Percentiles rank a stretch among this genome's conserved stretches.
These are phyloP conservation scores for Bellardia bayeri DNA, from an alignment of 2,888 invertebrate species.

Conservation along the genomic window DNA sequence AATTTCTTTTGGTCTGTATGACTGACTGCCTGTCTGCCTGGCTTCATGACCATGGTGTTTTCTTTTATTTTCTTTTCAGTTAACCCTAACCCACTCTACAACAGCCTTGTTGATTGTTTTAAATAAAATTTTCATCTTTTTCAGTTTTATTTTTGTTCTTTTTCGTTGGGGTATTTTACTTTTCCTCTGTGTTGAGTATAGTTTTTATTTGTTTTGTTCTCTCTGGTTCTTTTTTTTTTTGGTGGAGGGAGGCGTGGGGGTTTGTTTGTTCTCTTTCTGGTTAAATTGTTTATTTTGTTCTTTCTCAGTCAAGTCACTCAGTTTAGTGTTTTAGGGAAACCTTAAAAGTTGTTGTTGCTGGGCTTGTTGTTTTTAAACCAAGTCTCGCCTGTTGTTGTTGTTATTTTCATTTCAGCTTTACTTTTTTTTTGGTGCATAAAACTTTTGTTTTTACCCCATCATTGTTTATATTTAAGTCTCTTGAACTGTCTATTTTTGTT, in stretches of 20 bases:
- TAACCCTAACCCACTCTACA: constrained; percentile 71
- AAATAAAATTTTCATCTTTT: constrained; percentile 41
- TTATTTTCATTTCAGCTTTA: constrained; percentile 3
- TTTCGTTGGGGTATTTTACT: not conserved
- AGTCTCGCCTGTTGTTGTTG: constrained; percentile 47
- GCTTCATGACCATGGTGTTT: constrained; percentile 43
- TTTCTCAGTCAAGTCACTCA: constrained; percentile 11
- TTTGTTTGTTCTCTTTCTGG: constrained; percentile 26
- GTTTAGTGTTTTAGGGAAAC: constrained; percentile 32
- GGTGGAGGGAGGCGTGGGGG: too few relatives aligned
- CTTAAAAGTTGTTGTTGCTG: constrained; percentile 61
- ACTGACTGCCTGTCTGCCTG: not conserved
- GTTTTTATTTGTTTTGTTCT: not conserved
- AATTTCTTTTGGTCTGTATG: constrained; percentile 1
- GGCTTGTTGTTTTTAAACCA: constrained; percentile 3
- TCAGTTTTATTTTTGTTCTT: constrained; percentile 24
- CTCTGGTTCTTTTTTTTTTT: constrained; percentile 5
- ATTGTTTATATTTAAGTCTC: constrained; percentile 39
- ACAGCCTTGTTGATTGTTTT: constrained; percentile 67
- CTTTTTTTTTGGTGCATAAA: not conserved
- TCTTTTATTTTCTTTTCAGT: constrained; percentile 40
- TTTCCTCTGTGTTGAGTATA: not conserved
- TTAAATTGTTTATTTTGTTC: constrained; percentile 35
- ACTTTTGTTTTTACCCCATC: not conserved
- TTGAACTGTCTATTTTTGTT: constrained; percentile 23